Evolutionary conservation across 1,140 invertebrate genomes (phyloP).

Genomic region (Dendroctonus valens): DNA sequence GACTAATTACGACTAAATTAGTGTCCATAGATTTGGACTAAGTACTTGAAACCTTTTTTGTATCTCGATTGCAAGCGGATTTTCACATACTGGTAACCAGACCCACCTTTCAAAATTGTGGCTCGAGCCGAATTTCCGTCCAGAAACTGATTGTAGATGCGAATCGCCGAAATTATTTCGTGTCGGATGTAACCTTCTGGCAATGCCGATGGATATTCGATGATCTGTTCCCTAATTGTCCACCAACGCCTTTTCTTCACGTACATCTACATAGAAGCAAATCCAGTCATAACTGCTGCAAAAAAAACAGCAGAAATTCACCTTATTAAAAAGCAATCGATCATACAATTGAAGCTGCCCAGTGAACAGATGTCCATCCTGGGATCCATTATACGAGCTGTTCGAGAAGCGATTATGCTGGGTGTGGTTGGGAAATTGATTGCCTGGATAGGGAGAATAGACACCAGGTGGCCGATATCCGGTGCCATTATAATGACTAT

Average conservation of each 20-base stretch:
- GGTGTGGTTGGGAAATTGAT: constrained; percentile 5
- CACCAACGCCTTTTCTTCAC: constrained; percentile 37
- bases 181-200: constrained; percentile 33
- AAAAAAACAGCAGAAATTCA: too few species aligned
- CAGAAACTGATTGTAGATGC: constrained; percentile 39
- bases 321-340: constrained; percentile 34
- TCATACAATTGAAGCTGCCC: constrained; percentile 27
- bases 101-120: constrained; percentile 34
- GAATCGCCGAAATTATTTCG: constrained; percentile 38
- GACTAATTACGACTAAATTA: constrained; percentile 11
- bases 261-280: constrained; percentile 17
- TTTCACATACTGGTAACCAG: constrained; percentile 39
- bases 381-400: constrained; percentile 15
- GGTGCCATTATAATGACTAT: not conserved
- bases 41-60: constrained; percentile 38
- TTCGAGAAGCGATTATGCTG: not conserved
- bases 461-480: not conserved
- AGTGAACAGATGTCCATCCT: constrained; percentile 31
- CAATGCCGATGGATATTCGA: constrained; percentile 37
- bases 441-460: constrained; percentile 1
- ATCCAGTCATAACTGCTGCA: too few species aligned
- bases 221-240: constrained; percentile 32
- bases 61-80: constrained; percentile 36
- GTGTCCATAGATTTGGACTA: constrained; percentile 41
- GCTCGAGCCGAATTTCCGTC: constrained; percentile 38